A percentile compares a stretch with the other conserved stretches of the same genome.
These are phyloP conservation scores for Crioceris asparagi DNA, from an alignment of 2,888 invertebrate species.

Conservation along the genomic window DNA sequence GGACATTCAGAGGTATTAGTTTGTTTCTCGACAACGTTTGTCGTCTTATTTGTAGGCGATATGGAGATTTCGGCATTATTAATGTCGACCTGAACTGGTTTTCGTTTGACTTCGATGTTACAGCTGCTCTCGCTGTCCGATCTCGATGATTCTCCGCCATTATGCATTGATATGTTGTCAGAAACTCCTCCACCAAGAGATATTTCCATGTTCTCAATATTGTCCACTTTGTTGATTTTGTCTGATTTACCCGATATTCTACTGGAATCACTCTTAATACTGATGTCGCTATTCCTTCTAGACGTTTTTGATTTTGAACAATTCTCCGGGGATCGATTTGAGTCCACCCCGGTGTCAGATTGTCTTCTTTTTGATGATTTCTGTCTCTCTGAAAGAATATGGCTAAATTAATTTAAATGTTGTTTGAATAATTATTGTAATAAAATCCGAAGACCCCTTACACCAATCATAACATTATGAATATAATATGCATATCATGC, in stretches of 20 bases:
- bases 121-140: slow-evolving; percentile 18
- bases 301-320: too few species aligned
- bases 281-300: slow-evolving; percentile 28
- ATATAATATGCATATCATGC: too few species aligned
- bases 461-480: too few species aligned
- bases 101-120: slow-evolving; percentile 20
- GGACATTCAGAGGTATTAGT: too few species aligned
- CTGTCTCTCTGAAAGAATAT: too few species aligned
- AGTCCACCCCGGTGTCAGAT: too few species aligned
- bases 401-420: too few species aligned
- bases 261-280: slow-evolving; percentile 26
- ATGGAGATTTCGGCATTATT: slow-evolving; percentile 26
- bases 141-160: slow-evolving; percentile 21
- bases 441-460: too few species aligned
- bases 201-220: slow-evolving; percentile 29
- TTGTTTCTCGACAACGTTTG: too few species aligned
- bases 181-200: slow-evolving; percentile 23
- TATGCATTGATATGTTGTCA: slow-evolving; percentile 17
- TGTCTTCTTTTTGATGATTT: too few species aligned
- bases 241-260: slow-evolving; percentile 25
- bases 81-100: slow-evolving; percentile 28
- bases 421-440: too few species aligned
- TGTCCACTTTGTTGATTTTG: slow-evolving; percentile 28
- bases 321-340: too few species aligned
- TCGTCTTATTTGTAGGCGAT: slow-evolving; percentile 28